Percentiles rank a stretch among this genome's conserved stretches.
Evolutionary conservation across 2,888 invertebrate species (phyloP).

Genomic region (Harpalus rubripes): DNA sequence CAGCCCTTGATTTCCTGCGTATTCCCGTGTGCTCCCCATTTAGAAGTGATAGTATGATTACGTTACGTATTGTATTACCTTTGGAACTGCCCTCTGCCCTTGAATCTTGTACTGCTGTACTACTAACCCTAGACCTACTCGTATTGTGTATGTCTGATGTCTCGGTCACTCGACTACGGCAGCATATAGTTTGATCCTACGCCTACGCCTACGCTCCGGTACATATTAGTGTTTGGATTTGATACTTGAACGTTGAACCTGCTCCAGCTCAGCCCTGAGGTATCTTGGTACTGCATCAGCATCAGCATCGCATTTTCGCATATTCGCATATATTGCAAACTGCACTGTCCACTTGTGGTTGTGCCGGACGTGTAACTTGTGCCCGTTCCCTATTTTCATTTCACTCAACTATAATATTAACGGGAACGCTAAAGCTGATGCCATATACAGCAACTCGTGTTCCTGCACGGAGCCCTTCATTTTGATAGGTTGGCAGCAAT

Average conservation of each 20-base stretch:
- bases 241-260: conserved; percentile 23
- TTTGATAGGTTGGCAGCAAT: no score
- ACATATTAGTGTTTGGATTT: conserved; percentile 61
- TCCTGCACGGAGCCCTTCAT: no score
- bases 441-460: neutral
- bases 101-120: conserved; percentile 2
- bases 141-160: conserved; percentile 24
- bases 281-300: conserved; percentile 45
- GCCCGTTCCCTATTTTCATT: conserved; percentile 38
- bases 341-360: conserved; percentile 42
- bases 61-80: conserved; percentile 2
- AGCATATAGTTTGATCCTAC: conserved; percentile 32
- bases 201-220: conserved; percentile 34
- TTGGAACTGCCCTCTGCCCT: neutral
- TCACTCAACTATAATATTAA: conserved; percentile 19
- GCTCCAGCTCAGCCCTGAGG: conserved; percentile 25
- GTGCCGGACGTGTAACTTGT: conserved; percentile 8
- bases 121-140: conserved; percentile 13
- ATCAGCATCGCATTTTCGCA: neutral
- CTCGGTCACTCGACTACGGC: conserved; percentile 20
- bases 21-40: neutral
- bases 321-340: conserved; percentile 6
- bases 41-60: conserved; percentile 1
- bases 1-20: neutral
- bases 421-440: neutral